Evolutionary conservation across 2,113 vertebrate genomes (phyloP), one percentile per base, ranked within the genome.

Genomic region (Megaleporinus macrocephalus): DNA sequence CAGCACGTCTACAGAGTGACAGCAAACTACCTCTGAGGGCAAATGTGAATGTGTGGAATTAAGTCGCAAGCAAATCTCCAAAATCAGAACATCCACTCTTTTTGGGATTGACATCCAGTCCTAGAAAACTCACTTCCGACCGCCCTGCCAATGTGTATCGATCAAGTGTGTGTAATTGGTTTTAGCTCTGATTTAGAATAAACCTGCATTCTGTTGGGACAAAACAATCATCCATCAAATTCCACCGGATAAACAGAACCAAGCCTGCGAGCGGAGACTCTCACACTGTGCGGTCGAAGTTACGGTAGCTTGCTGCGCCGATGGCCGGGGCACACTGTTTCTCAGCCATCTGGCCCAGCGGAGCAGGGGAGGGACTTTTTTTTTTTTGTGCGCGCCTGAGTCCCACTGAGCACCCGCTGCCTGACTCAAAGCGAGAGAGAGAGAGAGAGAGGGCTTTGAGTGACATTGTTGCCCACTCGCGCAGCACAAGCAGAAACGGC

Each of bases 311-410:
- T 57, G 26, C 59, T 71, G 24, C 15, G 10, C 47, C 9, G 70
- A 63, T 66, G 82, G 82, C 55, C 47, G 86, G 84, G 82, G 71
- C 88, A 73, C 89, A 89, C 87, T 82, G 80, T 86, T 91, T 89
- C 89, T 88, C 88, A 89, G 87, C 89, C 91, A 91, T 92, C 91
- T 93, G 91, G 90, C 88, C 83, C 89, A 82, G 88, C 86, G 87
- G 90, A 81, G 79, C 75, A 79, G 81, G 0, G 86, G 84, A 88
- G 87, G 89, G 90, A 88, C 87, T 89, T 83, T 91, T 83, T 89
- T 84, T 53, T 88, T 90, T 91, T 93, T 91, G 88, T 92, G 92
- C 91, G 88, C 77, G 85, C 86, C 89, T 92, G 84, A 89, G 85
- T 91, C 92, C 90, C 88, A 89, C 89, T 88, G 90, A 88, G 90